Evolutionary conservation across 2,113 vertebrate species (phyloP).

Genomic region (Mellivora capensis): DNA sequence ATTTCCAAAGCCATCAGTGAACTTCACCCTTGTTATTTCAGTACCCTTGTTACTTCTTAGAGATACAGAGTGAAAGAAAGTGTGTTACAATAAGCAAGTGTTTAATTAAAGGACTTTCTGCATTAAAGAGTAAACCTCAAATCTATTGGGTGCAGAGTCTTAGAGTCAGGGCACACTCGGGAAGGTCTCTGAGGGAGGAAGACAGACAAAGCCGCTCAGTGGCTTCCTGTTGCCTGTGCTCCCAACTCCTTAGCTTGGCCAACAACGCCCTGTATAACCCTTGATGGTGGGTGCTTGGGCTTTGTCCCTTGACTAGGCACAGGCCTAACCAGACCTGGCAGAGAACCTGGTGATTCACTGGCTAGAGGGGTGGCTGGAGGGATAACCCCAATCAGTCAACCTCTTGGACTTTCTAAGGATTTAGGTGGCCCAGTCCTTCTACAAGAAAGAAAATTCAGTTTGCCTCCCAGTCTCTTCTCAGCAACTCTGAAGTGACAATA

Average conservation of each 20-base stretch:
- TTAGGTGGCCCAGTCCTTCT: not conserved
- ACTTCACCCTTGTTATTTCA: constrained; percentile 32
- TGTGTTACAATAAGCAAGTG: constrained; percentile 27
- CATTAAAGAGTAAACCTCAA: constrained; percentile 26
- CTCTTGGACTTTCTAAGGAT: not conserved
- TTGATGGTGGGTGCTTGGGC: not conserved
- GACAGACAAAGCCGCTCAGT: not conserved
- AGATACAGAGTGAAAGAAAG: constrained; percentile 23
- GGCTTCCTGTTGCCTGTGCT: not conserved
- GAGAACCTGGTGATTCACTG: not conserved
- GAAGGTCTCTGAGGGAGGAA: not conserved
- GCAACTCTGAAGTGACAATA: not conserved
- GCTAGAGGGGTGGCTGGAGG: not conserved
- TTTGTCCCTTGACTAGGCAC: not conserved
- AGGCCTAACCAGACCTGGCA: not conserved
- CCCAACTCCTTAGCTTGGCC: not conserved
- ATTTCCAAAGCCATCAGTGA: constrained; percentile 33
- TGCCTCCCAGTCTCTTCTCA: not conserved
- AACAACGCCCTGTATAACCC: not conserved
- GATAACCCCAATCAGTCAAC: not conserved
- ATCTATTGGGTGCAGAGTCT: not conserved
- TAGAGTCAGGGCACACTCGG: not conserved
- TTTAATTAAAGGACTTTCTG: constrained; percentile 45
- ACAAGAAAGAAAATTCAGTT: constrained; percentile 26
- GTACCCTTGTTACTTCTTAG: constrained; percentile 24